Percentiles rank a stretch among this genome's conserved stretches.
phyloP scores from a whole-genome alignment of 2,113 vertebrate genomes.

The Gopherus flavomarginatus region DNA sequence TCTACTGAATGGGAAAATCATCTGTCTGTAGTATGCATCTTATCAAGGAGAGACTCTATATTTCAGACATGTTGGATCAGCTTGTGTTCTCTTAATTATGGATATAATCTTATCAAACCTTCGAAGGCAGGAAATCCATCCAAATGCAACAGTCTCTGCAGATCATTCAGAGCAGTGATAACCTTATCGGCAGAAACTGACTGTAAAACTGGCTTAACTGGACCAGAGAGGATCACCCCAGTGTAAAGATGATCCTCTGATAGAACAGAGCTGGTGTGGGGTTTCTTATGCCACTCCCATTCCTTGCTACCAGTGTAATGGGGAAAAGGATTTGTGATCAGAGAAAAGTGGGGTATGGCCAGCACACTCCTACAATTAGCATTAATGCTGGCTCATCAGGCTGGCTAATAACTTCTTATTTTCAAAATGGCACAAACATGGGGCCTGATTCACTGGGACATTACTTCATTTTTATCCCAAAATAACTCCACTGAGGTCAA shows the following conservation, averaged over 20 bases:
- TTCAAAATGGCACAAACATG: neutral
- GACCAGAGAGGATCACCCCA: neutral
- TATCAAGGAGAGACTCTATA: neutral
- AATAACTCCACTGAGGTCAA: neutral
- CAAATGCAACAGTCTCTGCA: neutral
- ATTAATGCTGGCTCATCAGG: neutral
- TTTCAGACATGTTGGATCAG: accelerated
- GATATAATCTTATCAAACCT: neutral
- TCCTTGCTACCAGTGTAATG: neutral
- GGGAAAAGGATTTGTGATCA: neutral
- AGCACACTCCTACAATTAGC: neutral
- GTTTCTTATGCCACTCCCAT: neutral
- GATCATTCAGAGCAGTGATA: neutral
- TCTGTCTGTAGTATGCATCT: neutral
- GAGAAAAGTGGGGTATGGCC: neutral
- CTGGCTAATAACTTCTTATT: neutral
- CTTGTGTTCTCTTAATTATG: slow-evolving; percentile 10
- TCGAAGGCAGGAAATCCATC: neutral
- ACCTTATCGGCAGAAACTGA: slow-evolving; percentile 8
- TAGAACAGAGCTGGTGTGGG: neutral
- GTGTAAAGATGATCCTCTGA: neutral
- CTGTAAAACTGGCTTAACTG: neutral
- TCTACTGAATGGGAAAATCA: neutral
- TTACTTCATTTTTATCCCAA: neutral
- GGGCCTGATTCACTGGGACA: neutral